Conservation (phyloP, 2,113 vertebrate species). For the Ictalurus punctatus region DNA sequence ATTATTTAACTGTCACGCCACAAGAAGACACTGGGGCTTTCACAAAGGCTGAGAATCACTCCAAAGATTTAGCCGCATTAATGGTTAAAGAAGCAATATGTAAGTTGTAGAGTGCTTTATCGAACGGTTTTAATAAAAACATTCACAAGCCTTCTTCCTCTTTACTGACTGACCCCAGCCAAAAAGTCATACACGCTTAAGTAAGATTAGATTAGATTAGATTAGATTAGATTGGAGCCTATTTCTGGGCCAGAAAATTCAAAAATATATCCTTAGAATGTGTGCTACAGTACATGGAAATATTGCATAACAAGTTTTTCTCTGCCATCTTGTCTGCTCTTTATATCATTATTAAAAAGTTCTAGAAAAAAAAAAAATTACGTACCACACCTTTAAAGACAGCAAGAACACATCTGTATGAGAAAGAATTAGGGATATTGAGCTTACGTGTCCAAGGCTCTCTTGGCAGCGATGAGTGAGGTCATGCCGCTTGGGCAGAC, state of each 20-base stretch:
- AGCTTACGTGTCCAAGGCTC: conserved; percentile 84
- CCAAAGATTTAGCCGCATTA: neutral
- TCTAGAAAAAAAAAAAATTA: neutral
- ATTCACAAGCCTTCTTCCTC: neutral
- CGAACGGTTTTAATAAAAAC: neutral
- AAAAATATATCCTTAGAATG: neutral
- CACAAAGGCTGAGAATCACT: neutral
- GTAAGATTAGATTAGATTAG: neutral
- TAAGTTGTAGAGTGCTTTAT: neutral
- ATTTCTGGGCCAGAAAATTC: neutral
- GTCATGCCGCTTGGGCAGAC: conserved; percentile 91
- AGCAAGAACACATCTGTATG: neutral
- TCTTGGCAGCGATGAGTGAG: conserved; percentile 84
- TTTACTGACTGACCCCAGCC: neutral
- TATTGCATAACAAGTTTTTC: too few species aligned
- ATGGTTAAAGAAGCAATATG: neutral
- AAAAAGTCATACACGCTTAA: neutral
- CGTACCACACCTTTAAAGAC: neutral
- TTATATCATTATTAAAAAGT: neutral
- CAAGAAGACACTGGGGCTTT: neutral
- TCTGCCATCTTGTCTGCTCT: neutral
- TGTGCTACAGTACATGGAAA: neutral
- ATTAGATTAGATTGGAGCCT: neutral
- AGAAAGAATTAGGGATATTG: neutral
- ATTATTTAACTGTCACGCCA: neutral